Evolutionary conservation across 2,113 vertebrate genomes (phyloP).

Genomic region (Hippocampus abdominalis): DNA sequence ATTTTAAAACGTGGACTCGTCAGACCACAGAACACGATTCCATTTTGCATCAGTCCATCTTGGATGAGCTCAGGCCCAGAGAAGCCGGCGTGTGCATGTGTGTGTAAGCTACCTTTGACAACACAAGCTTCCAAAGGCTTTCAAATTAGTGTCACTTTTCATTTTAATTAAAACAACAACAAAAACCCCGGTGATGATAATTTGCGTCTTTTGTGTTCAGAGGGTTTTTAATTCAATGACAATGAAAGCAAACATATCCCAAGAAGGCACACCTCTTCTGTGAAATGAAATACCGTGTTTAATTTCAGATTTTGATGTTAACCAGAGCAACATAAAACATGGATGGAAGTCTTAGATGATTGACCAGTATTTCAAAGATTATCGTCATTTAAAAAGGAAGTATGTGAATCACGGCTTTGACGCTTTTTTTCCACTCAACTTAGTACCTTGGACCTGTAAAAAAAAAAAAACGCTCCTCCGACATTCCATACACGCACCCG

Average conservation of each 20-base stretch:
- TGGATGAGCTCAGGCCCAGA: no score
- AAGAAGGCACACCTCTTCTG: slow-evolving; percentile 21
- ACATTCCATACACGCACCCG: neutral
- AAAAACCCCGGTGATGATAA: slow-evolving; percentile 46
- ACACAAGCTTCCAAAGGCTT: slow-evolving; percentile 33
- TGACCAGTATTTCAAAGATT: no score
- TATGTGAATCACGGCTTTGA: no score
- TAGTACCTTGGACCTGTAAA: no score
- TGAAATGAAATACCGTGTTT: slow-evolving; percentile 28
- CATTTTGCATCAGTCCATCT: no score
- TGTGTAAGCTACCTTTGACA: slow-evolving; percentile 16
- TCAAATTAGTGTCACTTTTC: slow-evolving; percentile 33
- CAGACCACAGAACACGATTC: no score
- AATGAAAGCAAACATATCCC: slow-evolving; percentile 37
- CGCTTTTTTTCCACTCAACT: no score
- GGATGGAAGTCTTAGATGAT: no score
- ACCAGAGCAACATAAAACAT: no score
- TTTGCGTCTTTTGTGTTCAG: slow-evolving; percentile 35
- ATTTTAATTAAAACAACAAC: slow-evolving; percentile 41
- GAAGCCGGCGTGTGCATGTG: neutral
- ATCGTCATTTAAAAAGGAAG: no score
- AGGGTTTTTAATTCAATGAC: slow-evolving; percentile 55
- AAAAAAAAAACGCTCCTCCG: neutral
- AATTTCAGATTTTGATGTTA: no score
- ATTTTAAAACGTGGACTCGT: no score